These are phyloP conservation scores for Theretra japonica DNA, from an alignment of 2,888 invertebrate genomes.

Conservation along the genomic window DNA sequence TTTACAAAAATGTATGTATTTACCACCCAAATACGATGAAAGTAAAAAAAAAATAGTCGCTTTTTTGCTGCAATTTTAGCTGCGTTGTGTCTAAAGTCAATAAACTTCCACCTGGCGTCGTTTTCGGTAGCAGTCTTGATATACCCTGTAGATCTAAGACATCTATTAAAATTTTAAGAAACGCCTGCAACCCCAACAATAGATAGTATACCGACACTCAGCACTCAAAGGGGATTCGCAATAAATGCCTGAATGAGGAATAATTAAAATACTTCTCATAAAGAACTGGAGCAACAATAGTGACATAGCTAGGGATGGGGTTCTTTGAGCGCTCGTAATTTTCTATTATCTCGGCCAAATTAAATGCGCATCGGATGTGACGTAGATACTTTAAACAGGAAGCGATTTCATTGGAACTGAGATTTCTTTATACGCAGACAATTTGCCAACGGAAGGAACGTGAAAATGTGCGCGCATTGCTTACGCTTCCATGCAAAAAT, in stretches of 20 bases:
- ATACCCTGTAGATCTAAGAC: no score
- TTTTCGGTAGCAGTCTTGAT: no score
- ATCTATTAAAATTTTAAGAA: not conserved
- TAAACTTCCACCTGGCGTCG: no score
- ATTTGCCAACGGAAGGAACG: not conserved
- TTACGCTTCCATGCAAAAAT: no score
- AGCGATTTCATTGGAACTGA: not conserved
- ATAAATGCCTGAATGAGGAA: slow-evolving; percentile 18
- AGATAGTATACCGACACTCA: not conserved
- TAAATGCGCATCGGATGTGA: slow-evolving; percentile 13
- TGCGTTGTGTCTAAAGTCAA: no score
- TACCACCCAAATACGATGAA: no score
- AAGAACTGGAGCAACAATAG: slow-evolving; percentile 11
- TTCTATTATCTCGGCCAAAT: slow-evolving; percentile 17
- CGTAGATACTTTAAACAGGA: not conserved
- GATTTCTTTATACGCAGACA: not conserved
- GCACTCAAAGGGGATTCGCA: slow-evolving; percentile 3
- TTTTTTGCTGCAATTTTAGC: no score
- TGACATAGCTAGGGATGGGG: not conserved
- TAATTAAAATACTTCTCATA: slow-evolving; percentile 25
- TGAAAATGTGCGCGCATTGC: no score
- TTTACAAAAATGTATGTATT: no score
- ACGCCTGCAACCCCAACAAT: not conserved
- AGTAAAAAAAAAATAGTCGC: no score
- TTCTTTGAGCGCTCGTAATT: slow-evolving; percentile 20